A percentile compares a stretch with the other conserved stretches of the same genome.
Conservation (phyloP, 2,113 vertebrate species). For the Myiopsitta monachus region DNA sequence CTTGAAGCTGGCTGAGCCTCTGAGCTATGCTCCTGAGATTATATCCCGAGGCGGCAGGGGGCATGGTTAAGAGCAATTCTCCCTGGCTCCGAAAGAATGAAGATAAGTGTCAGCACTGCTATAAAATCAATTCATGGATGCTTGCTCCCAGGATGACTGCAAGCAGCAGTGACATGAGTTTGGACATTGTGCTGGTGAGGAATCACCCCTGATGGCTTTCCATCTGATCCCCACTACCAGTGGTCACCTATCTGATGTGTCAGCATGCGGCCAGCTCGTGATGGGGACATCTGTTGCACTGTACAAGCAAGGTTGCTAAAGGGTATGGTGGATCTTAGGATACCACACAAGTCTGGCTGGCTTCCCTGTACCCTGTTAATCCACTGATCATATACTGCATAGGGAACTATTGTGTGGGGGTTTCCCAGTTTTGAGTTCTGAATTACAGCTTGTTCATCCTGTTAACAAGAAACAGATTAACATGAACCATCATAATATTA, state of each 20-base stretch:
- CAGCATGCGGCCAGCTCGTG: neutral
- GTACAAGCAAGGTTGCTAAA: neutral
- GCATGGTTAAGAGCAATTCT: constrained; percentile 54
- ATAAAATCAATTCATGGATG: constrained; percentile 55
- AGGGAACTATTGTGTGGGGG: neutral
- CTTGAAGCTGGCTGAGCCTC: constrained; percentile 55
- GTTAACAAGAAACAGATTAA: neutral
- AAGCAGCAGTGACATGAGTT: constrained; percentile 17
- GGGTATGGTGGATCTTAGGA: neutral
- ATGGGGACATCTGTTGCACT: neutral
- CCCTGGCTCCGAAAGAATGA: neutral
- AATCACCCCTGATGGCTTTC: constrained; percentile 30
- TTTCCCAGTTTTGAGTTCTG: neutral
- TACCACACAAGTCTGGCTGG: neutral
- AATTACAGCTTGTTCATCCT: neutral
- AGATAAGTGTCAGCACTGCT: constrained; percentile 51
- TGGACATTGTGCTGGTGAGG: constrained; percentile 41
- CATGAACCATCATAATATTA: neutral
- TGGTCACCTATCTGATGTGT: neutral
- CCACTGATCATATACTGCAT: neutral
- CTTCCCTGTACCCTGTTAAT: neutral
- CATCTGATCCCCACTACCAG: neutral
- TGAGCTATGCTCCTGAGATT: constrained; percentile 55
- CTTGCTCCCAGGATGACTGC: constrained; percentile 48
- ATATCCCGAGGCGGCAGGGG: constrained; percentile 28